A percentile compares a stretch with the other conserved stretches of the same genome.
phyloP scores from a whole-genome alignment of 2,888 invertebrate species.

The Platypus cylindrus region DNA sequence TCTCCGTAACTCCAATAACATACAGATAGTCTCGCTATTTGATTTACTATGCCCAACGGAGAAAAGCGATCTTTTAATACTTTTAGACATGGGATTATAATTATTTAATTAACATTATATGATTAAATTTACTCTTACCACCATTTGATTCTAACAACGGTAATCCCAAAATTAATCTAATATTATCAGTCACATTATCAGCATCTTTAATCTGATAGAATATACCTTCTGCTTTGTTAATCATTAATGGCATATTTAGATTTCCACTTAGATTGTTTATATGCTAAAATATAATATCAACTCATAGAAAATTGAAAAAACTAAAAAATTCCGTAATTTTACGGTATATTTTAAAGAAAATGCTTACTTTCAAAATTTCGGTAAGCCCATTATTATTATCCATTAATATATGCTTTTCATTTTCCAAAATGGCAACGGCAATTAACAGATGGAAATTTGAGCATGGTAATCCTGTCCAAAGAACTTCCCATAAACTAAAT shows the following conservation, averaged over 20 bases:
- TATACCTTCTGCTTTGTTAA: slow-evolving; percentile 85
- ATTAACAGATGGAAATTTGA: slow-evolving; percentile 90
- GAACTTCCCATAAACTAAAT: slow-evolving; percentile 87
- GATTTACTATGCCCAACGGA: no score
- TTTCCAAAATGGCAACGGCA: slow-evolving; percentile 84
- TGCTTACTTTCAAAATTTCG: slow-evolving; percentile 78
- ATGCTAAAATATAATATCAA: slow-evolving; percentile 50
- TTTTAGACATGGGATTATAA: no score
- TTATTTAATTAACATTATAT: no score
- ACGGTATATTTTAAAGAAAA: no score
- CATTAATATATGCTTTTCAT: slow-evolving; percentile 77
- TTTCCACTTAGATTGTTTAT: slow-evolving; percentile 88
- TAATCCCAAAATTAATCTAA: slow-evolving; percentile 60
- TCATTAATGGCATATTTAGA: slow-evolving; percentile 67
- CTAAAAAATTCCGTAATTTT: slow-evolving; percentile 1
- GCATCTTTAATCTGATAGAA: slow-evolving; percentile 73
- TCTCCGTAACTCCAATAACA: no score
- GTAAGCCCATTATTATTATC: slow-evolving; percentile 88
- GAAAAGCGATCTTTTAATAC: no score
- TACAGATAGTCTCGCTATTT: no score
- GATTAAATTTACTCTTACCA: slow-evolving; percentile 4
- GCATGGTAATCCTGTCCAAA: slow-evolving; percentile 93
- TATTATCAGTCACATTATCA: slow-evolving; percentile 55
- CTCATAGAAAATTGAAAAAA: background rate
- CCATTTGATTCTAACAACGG: no score